Evolutionary conservation across 1,140 invertebrate species (phyloP).

Genomic region (Micrasema longulum): DNA sequence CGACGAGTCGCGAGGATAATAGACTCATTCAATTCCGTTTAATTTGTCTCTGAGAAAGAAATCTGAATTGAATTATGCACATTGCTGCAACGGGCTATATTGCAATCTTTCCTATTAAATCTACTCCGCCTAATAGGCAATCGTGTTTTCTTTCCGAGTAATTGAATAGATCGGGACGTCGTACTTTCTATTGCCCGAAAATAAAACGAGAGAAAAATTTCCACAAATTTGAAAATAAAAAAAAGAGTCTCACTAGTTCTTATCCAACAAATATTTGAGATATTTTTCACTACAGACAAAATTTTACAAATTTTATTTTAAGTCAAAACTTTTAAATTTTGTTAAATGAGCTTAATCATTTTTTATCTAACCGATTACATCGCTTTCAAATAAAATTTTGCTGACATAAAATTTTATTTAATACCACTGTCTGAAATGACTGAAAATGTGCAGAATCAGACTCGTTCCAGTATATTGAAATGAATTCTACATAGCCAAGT

Average conservation of each 20-base stretch:
- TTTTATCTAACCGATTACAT: conserved; percentile 38
- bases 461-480: conserved; percentile 48
- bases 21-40: conserved; percentile 18
- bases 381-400: conserved; percentile 30
- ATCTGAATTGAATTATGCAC: conserved; percentile 15
- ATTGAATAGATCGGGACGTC: conserved; percentile 51
- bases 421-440: conserved; percentile 38
- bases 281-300: too few species aligned
- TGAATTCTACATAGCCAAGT: conserved; percentile 42
- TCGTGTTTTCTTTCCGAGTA: conserved; percentile 53
- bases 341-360: not conserved
- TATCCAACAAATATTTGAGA: too few species aligned
- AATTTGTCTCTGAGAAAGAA: conserved; percentile 14
- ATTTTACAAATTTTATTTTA: too few species aligned
- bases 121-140: conserved; percentile 53
- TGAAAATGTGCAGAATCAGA: conserved; percentile 42
- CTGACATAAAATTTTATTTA: conserved; percentile 26
- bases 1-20: conserved; percentile 9
- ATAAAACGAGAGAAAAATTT: too few species aligned
- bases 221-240: too few species aligned
- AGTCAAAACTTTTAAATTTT: too few species aligned
- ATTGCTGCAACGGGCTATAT: conserved; percentile 8
- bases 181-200: not conserved
- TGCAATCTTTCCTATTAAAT: conserved; percentile 51
- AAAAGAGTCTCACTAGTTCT: too few species aligned